A percentile compares a stretch with the other conserved stretches of the same genome.
Conservation (phyloP, 2,113 vertebrate species). For the Proteles cristata region DNA sequence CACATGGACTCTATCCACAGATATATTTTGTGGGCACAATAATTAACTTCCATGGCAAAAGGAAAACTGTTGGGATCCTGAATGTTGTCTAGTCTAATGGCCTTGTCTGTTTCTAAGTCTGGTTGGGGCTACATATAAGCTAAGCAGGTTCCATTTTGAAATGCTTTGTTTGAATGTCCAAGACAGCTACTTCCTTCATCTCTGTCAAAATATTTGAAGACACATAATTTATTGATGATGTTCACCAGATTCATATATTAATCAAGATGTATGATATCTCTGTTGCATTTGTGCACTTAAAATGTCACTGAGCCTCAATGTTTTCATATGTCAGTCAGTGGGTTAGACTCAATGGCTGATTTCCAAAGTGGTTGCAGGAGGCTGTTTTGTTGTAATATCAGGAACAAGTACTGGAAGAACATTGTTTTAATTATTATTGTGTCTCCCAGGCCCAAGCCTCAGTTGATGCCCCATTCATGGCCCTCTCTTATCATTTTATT, state of each 20-base stretch:
- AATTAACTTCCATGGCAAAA: background rate
- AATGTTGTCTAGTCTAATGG: background rate
- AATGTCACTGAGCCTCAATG: background rate
- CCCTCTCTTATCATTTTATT: background rate
- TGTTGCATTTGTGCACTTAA: background rate
- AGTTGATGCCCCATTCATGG: background rate
- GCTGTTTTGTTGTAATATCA: background rate
- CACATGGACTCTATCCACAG: background rate
- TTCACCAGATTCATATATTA: background rate
- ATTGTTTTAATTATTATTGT: background rate
- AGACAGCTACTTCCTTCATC: background rate
- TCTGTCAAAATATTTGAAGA: conserved; percentile 31
- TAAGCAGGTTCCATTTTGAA: background rate
- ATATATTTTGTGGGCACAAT: background rate
- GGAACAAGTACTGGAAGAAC: background rate
- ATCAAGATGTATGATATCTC: background rate
- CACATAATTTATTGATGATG: background rate
- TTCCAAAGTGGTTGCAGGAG: background rate
- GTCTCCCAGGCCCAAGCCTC: background rate
- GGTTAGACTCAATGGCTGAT: background rate
- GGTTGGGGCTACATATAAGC: background rate
- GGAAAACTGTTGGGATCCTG: background rate
- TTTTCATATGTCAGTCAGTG: background rate
- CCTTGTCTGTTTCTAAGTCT: background rate
- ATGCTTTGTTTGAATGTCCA: background rate